These are phyloP conservation scores for Avahi laniger DNA, from an alignment of 2,797 vertebrate genomes.

Conservation along the genomic window DNA sequence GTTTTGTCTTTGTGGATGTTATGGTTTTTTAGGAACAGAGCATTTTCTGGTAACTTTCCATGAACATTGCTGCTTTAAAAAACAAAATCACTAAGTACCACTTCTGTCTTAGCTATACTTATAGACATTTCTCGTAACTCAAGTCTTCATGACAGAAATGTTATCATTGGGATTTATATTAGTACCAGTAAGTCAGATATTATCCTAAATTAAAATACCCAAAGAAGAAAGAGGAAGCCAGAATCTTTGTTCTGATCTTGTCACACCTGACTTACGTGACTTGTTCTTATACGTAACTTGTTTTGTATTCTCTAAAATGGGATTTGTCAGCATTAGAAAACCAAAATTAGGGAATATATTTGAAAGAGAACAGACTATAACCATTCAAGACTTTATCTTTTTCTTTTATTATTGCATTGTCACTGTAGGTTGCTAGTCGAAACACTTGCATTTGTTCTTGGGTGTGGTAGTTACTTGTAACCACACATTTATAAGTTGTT, in stretches of 20 bases:
- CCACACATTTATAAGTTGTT: background rate
- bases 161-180: background rate
- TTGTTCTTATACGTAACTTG: background rate
- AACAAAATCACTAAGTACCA: background rate
- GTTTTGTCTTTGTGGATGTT: background rate
- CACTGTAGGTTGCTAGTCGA: background rate
- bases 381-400: background rate
- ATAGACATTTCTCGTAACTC: background rate
- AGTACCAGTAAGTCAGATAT: background rate
- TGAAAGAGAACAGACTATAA: background rate
- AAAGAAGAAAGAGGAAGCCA: background rate
- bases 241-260: background rate
- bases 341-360: background rate
- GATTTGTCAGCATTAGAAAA: background rate
- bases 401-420: background rate
- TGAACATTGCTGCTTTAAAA: background rate
- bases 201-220: background rate
- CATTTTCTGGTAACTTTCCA: slow-evolving; percentile 24
- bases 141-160: background rate
- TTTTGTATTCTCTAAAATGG: background rate
- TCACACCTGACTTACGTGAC: background rate
- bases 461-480: background rate
- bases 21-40: background rate
- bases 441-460: background rate
- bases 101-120: background rate